A percentile compares a stretch with the other conserved stretches of the same genome.
phyloP scores from a whole-genome alignment of 2,113 vertebrate species.

The Gobio gobio region DNA sequence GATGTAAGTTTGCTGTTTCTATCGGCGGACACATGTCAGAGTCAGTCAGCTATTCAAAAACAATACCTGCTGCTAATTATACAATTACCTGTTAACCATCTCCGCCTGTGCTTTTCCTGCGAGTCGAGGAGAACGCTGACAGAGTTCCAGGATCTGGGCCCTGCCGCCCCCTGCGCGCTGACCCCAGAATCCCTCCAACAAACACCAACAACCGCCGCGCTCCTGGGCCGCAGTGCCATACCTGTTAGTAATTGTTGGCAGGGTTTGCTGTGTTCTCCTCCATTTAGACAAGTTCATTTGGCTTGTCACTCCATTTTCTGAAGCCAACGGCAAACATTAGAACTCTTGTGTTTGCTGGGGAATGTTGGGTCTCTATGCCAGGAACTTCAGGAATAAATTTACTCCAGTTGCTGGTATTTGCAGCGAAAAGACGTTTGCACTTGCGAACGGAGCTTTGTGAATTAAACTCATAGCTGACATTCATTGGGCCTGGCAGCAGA shows the following conservation, averaged over 20 bases:
- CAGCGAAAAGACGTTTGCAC: slow-evolving; percentile 8
- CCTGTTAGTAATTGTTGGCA: slow-evolving; percentile 60
- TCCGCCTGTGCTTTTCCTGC: slow-evolving; percentile 7
- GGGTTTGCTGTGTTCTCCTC: slow-evolving; percentile 24
- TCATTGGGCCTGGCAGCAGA: slow-evolving; percentile 10
- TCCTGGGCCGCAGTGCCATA: slow-evolving; percentile 44
- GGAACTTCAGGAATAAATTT: slow-evolving; percentile 50
- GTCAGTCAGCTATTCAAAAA: slow-evolving; percentile 54
- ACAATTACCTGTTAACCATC: slow-evolving; percentile 44
- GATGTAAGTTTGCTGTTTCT: slow-evolving; percentile 56
- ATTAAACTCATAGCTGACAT: slow-evolving; percentile 22
- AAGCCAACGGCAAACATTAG: slow-evolving; percentile 55
- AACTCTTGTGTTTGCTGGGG: slow-evolving; percentile 45
- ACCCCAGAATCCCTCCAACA: slow-evolving; percentile 40
- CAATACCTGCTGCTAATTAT: slow-evolving; percentile 60
- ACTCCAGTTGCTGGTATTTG: slow-evolving; percentile 44
- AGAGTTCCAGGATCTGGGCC: slow-evolving; percentile 12
- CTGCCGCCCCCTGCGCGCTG: slow-evolving; percentile 8
- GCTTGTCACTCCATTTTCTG: slow-evolving; percentile 47
- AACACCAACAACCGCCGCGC: slow-evolving; percentile 18
- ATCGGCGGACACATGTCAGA: slow-evolving; percentile 44
- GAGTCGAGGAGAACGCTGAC: slow-evolving; percentile 20
- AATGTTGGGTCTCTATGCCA: slow-evolving; percentile 46
- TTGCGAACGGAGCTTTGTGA: slow-evolving; percentile 30
- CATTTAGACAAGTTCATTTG: slow-evolving; percentile 60